A percentile compares a stretch with the other conserved stretches of the same genome.
Conservation (phyloP, 2,113 vertebrate species). For the Bostrychus sinensis region DNA sequence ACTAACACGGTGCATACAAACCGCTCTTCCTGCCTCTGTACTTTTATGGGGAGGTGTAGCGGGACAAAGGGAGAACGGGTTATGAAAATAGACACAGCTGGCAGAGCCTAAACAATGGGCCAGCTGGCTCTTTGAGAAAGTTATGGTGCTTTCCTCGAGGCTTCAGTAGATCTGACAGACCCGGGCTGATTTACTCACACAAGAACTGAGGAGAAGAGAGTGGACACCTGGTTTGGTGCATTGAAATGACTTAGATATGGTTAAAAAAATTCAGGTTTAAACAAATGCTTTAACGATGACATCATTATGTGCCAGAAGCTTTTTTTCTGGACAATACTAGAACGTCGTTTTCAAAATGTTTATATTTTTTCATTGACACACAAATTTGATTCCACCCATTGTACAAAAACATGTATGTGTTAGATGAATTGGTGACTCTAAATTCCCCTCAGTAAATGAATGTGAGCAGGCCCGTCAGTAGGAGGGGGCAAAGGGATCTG, state of each 20-base stretch:
- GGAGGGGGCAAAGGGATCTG: too few relatives aligned
- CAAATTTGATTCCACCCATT: too few relatives aligned
- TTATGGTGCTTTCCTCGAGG: slow-evolving; percentile 62
- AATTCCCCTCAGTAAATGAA: too few relatives aligned
- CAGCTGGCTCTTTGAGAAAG: slow-evolving; percentile 78
- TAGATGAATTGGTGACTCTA: too few relatives aligned
- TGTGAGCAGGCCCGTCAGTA: too few relatives aligned
- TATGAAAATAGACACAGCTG: slow-evolving; percentile 83
- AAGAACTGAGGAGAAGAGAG: slow-evolving; percentile 60
- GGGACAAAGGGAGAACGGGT: slow-evolving; percentile 79
- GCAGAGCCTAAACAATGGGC: slow-evolving; percentile 76
- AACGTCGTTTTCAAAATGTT: too few relatives aligned
- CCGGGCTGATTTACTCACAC: slow-evolving; percentile 67
- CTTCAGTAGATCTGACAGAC: slow-evolving; percentile 52
- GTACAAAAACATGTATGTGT: too few relatives aligned
- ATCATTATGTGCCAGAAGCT: too few relatives aligned
- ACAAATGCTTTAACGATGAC: too few relatives aligned
- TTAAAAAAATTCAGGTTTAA: too few relatives aligned
- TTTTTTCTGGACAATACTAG: too few relatives aligned
- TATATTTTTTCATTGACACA: too few relatives aligned
- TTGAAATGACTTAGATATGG: slow-evolving; percentile 2
- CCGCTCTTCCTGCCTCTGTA: slow-evolving; percentile 64
- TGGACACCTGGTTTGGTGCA: slow-evolving; percentile 42
- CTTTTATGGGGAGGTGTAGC: slow-evolving; percentile 68
- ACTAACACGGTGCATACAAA: slow-evolving; percentile 70